phyloP scores from a whole-genome alignment of 2,797 vertebrate genomes.

The Crocodylus rhombifer region DNA sequence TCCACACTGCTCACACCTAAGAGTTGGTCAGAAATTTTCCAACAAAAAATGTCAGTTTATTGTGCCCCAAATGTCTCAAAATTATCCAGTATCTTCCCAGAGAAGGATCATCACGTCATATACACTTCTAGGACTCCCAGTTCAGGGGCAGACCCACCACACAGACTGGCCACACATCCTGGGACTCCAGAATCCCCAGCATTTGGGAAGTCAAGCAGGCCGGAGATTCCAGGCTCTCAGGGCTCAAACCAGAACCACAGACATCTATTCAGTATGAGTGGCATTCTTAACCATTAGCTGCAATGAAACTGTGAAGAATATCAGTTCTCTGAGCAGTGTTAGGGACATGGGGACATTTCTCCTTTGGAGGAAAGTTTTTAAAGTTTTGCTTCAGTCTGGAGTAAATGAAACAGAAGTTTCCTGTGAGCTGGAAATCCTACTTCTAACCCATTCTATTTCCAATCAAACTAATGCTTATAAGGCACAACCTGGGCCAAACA shows the following conservation, averaged over 20 bases:
- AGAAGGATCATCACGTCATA: too few species aligned
- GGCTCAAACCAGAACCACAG: constrained; percentile 15
- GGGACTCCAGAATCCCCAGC: background rate
- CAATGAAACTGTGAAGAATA: background rate
- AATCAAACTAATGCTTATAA: background rate
- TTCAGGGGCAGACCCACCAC: too few species aligned
- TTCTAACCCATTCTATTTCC: background rate
- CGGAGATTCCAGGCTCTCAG: background rate
- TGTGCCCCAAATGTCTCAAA: constrained; percentile 17
- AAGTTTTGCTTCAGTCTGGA: constrained; percentile 6
- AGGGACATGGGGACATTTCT: background rate
- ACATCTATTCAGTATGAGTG: background rate
- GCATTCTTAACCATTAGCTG: background rate
- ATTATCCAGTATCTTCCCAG: too few species aligned
- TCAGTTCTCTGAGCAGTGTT: constrained; percentile 5
- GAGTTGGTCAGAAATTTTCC: constrained; percentile 45
- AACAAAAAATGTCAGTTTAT: background rate
- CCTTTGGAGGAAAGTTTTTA: background rate
- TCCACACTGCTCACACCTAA: constrained; percentile 47
- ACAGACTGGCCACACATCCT: background rate
- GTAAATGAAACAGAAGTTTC: constrained; percentile 18
- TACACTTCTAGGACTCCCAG: too few species aligned
- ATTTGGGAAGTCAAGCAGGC: background rate
- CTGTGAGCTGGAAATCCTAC: background rate
- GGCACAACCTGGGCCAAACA: background rate